Base-by-base conservation (phyloP, 2,888 invertebrate genomes). In the Aelia acuminata region DNA sequence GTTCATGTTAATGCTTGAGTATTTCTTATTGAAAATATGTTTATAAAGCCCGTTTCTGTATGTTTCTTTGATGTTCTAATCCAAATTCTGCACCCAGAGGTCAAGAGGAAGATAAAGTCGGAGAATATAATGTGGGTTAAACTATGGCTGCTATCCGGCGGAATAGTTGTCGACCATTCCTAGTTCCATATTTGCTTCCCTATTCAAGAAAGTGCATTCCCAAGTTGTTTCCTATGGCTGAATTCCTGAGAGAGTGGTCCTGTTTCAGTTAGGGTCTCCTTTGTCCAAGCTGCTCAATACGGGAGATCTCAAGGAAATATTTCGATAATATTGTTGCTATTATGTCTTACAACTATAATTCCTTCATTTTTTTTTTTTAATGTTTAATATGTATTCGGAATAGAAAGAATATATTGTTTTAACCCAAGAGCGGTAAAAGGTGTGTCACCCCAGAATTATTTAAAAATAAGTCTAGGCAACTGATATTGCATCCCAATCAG, bases 151-250 rank as follows among this genome's bases (percentile, higher is more conserved):
- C 63, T 63, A 63, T 63, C 63, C 18, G 31, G 31, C 3, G 31
- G 63, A 63, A 63, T 63, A 63, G 63, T 63, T 63, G 31, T 3
- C 63, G 31, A 31, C 63, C 31, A 63, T 63, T 7, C 63, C 63
- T 63, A 63, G 63, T 63, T 63, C 63, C 63, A 63, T 63, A 63
- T 63, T 63, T 63, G 63, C 63, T 63, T 31, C 15, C 31, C 63
- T 63, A 63, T 63, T 63, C 63, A 63, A 63, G 63, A 63, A n/a
- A 63, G 15, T 63, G 63, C 63, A 63, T 57, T 57, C 57, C 57
- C 15, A 26, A 57, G 57, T 57, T 57, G 57, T 57, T 57, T 57
- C 57, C 57, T 57, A 57, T 57, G 1, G 57, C 31, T 26, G 57
- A 26, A 57, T 63, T 63, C 63, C 63, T 31, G 10, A 31, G 31